Evolutionary conservation across 92 coral and sea anemone species (phyloP).

Genomic region (Palythoa grandis): DNA sequence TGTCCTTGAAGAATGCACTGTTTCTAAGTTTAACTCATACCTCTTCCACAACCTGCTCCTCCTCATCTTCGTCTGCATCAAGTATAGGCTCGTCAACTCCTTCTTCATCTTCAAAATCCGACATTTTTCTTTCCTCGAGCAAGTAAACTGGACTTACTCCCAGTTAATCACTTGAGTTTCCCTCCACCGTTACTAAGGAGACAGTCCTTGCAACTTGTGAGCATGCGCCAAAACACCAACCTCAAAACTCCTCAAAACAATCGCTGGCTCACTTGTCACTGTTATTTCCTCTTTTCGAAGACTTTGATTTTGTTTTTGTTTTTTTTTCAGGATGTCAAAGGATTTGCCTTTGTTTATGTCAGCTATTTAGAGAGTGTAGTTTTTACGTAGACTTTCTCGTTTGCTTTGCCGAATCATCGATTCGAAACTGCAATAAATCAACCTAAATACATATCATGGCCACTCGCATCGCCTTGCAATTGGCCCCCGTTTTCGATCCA

Average conservation of each 20-base stretch:
- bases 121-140: constrained; percentile 51
- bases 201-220: not conserved
- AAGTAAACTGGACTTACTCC: not conserved
- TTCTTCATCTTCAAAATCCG: constrained; percentile 98
- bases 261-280: constrained; percentile 34
- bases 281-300: not conserved
- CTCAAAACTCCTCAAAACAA: not conserved
- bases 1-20: no score
- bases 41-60: constrained; percentile 82
- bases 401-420: no score
- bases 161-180: constrained; percentile 21
- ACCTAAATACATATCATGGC: not conserved
- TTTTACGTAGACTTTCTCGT: no score
- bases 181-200: constrained; percentile 42
- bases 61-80: constrained; percentile 94
- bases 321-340: no score
- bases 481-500: constrained; percentile 12
- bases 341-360: no score
- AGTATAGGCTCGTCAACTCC: constrained; percentile 97
- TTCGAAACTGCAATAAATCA: no score
- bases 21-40: constrained; percentile 25
- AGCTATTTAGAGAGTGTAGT: no score
- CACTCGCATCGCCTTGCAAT: no score
- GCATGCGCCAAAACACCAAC: constrained; percentile 29
- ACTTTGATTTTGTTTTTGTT: no score